Conservation (phyloP, 2,888 invertebrate species). For the Xanthia togata region DNA sequence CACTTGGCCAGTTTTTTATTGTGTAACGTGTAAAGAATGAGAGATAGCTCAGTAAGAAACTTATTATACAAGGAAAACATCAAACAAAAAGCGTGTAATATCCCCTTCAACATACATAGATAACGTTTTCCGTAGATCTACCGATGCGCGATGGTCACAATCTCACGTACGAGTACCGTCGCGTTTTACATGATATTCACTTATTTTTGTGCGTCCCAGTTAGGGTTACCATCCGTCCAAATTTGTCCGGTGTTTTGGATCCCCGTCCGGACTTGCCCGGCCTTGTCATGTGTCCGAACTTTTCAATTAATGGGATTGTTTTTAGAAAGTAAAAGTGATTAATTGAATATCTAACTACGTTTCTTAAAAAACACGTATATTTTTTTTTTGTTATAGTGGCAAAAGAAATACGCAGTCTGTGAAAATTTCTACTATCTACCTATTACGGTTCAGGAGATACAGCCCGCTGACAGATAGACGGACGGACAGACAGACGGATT, state of each 20-base stretch:
- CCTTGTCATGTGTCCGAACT: background rate
- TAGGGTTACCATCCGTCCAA: background rate
- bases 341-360: no score
- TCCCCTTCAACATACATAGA: background rate
- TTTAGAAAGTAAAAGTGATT: background rate
- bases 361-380: no score
- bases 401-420: no score
- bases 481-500: no score
- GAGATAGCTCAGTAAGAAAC: background rate
- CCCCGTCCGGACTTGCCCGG: background rate
- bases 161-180: constrained; percentile 7
- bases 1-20: no score
- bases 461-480: no score
- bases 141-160: constrained; percentile 14
- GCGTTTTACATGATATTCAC: constrained; percentile 42
- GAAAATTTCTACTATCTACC: no score
- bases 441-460: no score
- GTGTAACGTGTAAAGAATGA: background rate
- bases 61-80: background rate
- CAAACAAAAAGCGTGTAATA: constrained; percentile 8
- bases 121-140: constrained; percentile 25
- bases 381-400: no score
- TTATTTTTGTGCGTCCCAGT: constrained; percentile 27
- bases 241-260: background rate
- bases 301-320: background rate